Evolutionary conservation across 1,140 invertebrate genomes (phyloP), one percentile per base, ranked within the genome.

Genomic region (Diabrotica undecimpunctata): DNA sequence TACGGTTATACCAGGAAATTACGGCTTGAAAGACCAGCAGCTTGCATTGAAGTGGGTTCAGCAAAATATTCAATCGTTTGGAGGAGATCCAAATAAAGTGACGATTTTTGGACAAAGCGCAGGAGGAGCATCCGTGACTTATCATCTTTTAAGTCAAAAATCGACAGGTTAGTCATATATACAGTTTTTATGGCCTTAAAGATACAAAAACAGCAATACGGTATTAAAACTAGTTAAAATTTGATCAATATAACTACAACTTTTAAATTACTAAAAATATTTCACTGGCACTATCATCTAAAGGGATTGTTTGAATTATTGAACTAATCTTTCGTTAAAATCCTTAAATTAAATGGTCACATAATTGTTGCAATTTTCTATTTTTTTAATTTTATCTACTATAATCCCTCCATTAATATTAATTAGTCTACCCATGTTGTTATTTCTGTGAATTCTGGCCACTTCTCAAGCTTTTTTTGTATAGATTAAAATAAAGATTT

Each of bases 21-120:
- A 59, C 11, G 57, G 57, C 2, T 36, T 59, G 37, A 59, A 59
- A n/a, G 57, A 59, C 11, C 57, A 59, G n/a, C 36, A 59, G 10
- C 57, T 59, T n/a, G 57, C 35, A 0, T 39, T 59, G 7, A 5
- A 25, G 39, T 59, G 57, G 57, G 41, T 59, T 12, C 57, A 59
- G 8, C 6, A 2, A 6, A 59, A 59, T 59, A 39, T 59, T 13
- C 5, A 50, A 12, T n/a, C 7, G 0, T 59, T 59, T 59, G 57
- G 57, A 41, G 57, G 57, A 38, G 36, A 59, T 10, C 35, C 37
- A n/a, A 35, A 37, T 50, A 39, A 59, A 41, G 57, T 59, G 7
- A 59, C 57, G 5, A 41, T 59, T 0, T 59, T 59, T 25, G 57
- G 57, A n/a, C 35, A 39, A 39, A 59, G 57, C 39, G 57, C 57